phyloP scores from a whole-genome alignment of 2,888 invertebrate species.

The Chironomus tentans region DNA sequence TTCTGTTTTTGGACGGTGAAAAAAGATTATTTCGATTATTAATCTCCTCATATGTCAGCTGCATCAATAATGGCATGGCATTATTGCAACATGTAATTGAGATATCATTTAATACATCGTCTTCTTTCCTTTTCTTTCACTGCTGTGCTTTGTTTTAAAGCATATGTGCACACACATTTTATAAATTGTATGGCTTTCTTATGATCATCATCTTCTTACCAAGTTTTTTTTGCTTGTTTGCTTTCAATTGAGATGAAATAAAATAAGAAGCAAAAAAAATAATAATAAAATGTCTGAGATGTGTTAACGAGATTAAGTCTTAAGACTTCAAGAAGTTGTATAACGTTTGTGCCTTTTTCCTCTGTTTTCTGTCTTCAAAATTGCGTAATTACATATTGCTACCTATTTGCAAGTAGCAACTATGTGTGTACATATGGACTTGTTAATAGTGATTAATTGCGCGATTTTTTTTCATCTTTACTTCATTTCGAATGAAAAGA shows the following conservation, averaged over 20 bases:
- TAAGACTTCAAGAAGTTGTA: not conserved
- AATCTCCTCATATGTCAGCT: too few relatives aligned
- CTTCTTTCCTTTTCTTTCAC: too few relatives aligned
- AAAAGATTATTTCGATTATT: too few relatives aligned
- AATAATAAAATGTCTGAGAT: not conserved
- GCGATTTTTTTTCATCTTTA: not conserved
- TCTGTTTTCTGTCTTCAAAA: not conserved
- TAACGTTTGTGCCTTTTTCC: not conserved
- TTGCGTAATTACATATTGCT: not conserved
- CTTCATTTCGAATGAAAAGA: not conserved
- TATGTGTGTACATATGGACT: not conserved
- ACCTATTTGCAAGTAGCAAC: not conserved
- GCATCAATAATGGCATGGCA: too few relatives aligned
- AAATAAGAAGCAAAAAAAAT: too few relatives aligned
- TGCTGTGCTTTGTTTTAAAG: too few relatives aligned
- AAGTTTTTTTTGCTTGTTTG: not conserved
- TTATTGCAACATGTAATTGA: too few relatives aligned
- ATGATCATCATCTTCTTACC: too few relatives aligned
- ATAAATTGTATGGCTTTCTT: too few relatives aligned
- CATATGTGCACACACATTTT: too few relatives aligned
- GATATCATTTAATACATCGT: too few relatives aligned
- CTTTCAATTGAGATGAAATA: not conserved
- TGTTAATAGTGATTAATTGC: not conserved
- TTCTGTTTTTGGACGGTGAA: not conserved
- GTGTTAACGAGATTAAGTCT: slow-evolving; percentile 8